phyloP scores from a whole-genome alignment of 2,888 invertebrate species.

The Cephonodes hylas region DNA sequence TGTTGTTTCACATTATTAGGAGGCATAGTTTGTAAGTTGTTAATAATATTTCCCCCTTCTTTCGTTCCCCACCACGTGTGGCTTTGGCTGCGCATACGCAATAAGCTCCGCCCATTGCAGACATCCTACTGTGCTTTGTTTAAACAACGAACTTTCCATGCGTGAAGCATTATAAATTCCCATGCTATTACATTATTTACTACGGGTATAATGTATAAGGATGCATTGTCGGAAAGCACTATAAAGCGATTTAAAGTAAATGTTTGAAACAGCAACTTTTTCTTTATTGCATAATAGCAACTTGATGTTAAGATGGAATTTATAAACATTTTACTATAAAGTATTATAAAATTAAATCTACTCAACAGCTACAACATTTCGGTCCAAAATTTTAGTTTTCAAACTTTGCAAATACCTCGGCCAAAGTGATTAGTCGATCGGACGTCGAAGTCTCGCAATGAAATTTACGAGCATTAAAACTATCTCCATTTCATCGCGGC shows the following conservation, averaged over 20 bases:
- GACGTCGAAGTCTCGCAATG: slow-evolving; percentile 58
- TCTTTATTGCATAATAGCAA: neutral
- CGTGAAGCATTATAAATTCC: slow-evolving; percentile 37
- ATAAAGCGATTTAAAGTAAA: neutral
- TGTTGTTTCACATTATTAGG: neutral
- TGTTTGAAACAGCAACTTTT: neutral
- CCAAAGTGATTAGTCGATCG: slow-evolving; percentile 70
- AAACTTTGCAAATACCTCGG: slow-evolving; percentile 59
- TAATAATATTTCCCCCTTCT: slow-evolving; percentile 19
- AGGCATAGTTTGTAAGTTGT: neutral
- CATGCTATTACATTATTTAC: neutral
- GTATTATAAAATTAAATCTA: neutral
- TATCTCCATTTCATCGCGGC: slow-evolving; percentile 72
- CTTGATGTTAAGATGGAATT: neutral
- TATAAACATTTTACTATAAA: neutral
- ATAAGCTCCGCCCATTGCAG: slow-evolving; percentile 54
- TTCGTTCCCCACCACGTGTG: slow-evolving; percentile 33
- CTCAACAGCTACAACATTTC: slow-evolving; percentile 10
- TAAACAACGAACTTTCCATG: slow-evolving; percentile 49
- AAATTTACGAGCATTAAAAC: slow-evolving; percentile 79
- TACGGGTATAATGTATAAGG: neutral
- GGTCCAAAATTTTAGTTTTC: slow-evolving; percentile 47
- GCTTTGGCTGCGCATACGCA: slow-evolving; percentile 52
- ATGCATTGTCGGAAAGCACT: neutral
- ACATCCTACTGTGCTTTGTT: slow-evolving; percentile 63